Percentiles rank a stretch among this genome's conserved stretches.
These are phyloP conservation scores for Ennomos erosarius DNA, from an alignment of 2,888 invertebrate genomes.

Conservation along the genomic window DNA sequence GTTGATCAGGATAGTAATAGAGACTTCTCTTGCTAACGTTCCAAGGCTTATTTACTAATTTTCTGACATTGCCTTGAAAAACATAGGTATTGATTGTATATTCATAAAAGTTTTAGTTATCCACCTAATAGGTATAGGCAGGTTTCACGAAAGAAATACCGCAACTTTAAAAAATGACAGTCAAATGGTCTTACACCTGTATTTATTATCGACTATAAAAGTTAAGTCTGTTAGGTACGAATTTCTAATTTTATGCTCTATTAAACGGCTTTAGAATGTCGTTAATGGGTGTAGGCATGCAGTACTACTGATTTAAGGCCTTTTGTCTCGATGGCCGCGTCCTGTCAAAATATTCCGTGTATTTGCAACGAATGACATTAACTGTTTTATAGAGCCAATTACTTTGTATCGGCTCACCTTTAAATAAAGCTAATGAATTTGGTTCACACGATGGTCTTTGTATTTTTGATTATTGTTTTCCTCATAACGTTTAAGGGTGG, in stretches of 20 bases:
- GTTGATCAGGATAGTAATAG: no score
- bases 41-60: no score
- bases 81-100: no score
- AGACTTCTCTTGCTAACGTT: no score
- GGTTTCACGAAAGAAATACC: no score
- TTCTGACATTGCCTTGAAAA: no score
- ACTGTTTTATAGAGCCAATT: conserved; percentile 51
- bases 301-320: conserved; percentile 21
- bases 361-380: conserved; percentile 40
- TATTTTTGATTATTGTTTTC: conserved; percentile 26
- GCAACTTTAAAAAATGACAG: no score
- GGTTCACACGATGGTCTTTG: conserved; percentile 51
- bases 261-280: conserved; percentile 18
- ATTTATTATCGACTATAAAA: conserved; percentile 15
- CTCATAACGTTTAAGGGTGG: conserved; percentile 5
- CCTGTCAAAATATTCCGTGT: conserved; percentile 26
- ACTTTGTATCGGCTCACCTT: conserved; percentile 47
- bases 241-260: conserved; percentile 17
- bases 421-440: conserved; percentile 53
- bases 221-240: conserved; percentile 12
- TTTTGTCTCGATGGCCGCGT: conserved; percentile 25
- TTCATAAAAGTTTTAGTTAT: no score
- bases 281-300: conserved; percentile 8
- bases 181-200: conserved; percentile 4
- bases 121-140: no score